phyloP scores from a whole-genome alignment of 1,140 invertebrate genomes.

The Musca domestica region DNA sequence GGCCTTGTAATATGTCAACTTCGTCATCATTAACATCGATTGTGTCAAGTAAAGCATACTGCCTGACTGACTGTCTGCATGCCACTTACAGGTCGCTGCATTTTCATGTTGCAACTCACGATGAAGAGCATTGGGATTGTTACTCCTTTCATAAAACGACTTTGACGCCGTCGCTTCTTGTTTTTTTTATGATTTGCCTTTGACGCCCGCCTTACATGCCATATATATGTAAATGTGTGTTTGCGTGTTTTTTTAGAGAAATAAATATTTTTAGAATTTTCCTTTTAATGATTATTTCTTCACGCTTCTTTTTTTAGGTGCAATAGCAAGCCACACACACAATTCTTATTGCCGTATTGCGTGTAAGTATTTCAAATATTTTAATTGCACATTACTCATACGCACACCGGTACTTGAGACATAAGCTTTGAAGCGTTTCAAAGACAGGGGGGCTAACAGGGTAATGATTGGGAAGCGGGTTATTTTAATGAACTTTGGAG shows the following conservation, averaged over 20 bases:
- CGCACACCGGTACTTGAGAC: background rate
- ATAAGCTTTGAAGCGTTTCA: too few relatives aligned
- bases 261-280: background rate
- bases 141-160: background rate
- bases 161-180: too few relatives aligned
- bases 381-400: constrained; percentile 8
- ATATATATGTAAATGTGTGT: background rate
- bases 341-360: background rate
- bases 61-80: background rate
- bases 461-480: too few relatives aligned
- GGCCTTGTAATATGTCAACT: background rate
- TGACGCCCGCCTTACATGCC: too few relatives aligned
- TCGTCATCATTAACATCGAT: constrained; percentile 13
- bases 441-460: too few relatives aligned
- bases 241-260: background rate
- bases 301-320: background rate
- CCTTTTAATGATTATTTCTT: background rate
- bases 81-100: background rate
- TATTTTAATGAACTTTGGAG: too few relatives aligned
- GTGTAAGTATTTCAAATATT: background rate
- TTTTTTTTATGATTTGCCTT: too few relatives aligned
- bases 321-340: background rate
- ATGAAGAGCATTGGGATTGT: background rate
- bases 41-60: constrained; percentile 6
- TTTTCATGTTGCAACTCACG: background rate